phyloP scores from a whole-genome alignment of 1,140 invertebrate genomes.

The Cheumatopsyche charites region DNA sequence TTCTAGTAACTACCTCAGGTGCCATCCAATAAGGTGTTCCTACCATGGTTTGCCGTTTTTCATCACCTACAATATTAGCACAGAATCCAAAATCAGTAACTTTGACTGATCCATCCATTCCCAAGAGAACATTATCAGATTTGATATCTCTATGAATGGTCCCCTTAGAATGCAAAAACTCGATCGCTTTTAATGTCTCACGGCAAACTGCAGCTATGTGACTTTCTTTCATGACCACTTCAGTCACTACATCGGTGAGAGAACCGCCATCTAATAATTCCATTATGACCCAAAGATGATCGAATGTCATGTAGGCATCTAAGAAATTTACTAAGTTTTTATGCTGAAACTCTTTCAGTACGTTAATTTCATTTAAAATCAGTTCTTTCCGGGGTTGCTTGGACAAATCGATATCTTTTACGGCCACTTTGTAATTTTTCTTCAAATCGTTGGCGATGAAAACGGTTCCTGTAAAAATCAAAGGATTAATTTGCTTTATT shows the following conservation, averaged over 20 bases:
- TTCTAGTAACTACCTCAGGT: constrained; percentile 86
- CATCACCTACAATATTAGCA: constrained; percentile 87
- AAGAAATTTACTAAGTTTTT: constrained; percentile 97
- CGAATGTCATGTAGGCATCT: constrained; percentile 86
- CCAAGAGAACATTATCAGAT: constrained; percentile 94
- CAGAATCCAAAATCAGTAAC: constrained; percentile 99
- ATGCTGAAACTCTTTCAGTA: constrained; percentile 92
- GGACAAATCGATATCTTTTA: constrained; percentile 94
- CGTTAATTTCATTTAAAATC: constrained; percentile 93
- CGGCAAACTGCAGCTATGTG: constrained; percentile 95
- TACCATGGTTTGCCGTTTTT: constrained; percentile 96
- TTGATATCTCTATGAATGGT: constrained; percentile 95
- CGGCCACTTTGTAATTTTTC: constrained; percentile 82
- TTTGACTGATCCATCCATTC: constrained; percentile 96
- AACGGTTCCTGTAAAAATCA: constrained; percentile 74
- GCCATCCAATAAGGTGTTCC: constrained; percentile 91
- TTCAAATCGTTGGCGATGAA: constrained; percentile 86
- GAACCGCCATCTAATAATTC: constrained; percentile 95
- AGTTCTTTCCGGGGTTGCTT: constrained; percentile 95
- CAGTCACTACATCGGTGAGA: constrained; percentile 96
- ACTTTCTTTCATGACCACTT: constrained; percentile 96
- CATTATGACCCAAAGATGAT: constrained; percentile 95
- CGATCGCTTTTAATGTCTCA: constrained; percentile 91
- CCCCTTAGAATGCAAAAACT: constrained; percentile 90
- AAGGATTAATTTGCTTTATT: not conserved